Evolutionary conservation across 2,797 vertebrate species (phyloP), one percentile per base, ranked within the genome.

Genomic region (Gallinago stenura): DNA sequence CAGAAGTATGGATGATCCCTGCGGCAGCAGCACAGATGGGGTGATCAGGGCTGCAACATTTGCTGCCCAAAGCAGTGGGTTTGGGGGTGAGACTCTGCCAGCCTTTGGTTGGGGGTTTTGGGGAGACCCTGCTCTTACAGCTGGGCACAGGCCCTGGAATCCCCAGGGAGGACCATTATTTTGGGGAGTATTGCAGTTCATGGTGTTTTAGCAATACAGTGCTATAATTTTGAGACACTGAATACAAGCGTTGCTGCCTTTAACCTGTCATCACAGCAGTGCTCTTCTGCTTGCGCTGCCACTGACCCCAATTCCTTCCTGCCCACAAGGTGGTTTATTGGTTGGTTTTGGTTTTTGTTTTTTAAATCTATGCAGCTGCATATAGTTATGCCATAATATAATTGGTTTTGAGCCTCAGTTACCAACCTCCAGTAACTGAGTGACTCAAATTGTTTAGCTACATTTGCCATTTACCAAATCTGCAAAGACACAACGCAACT

Each of bases 141-240:
- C 25, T 2, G 1, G 33, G 19, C 51, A 43, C 24, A 73, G 45
- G 15, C 54, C 8, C 1, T 6, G 24, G 9, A 68, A 45, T 9
- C 24, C 25, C 21, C 15, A 28, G 19, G 9, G 35, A 76, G 7
- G 4, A 37, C 10, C 10, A 8, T 58, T 60, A 19, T 21, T 82
- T n/a, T 41, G 15, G 35, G 33, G 18, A 46, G 28, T 14, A 24
- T 50, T 48, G 28, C 0, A 1, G 4, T 61, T 85, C 0, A 0
- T n/a, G 16, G 31, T 21, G 39, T 30, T 64, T 58, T 56, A 79
- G 22, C 1, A 5, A 20, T 54, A 1, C 0, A n/a, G 5, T 2
- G 2, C 21, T 58, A 35, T 3, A 10, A 71, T 60, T 62, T 24
- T 28, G 30, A 73, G 56, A 64, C 5, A 4, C 15, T 21, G 18